Conservation (phyloP, 2,888 invertebrate species). For the Hypena proboscidalis region DNA sequence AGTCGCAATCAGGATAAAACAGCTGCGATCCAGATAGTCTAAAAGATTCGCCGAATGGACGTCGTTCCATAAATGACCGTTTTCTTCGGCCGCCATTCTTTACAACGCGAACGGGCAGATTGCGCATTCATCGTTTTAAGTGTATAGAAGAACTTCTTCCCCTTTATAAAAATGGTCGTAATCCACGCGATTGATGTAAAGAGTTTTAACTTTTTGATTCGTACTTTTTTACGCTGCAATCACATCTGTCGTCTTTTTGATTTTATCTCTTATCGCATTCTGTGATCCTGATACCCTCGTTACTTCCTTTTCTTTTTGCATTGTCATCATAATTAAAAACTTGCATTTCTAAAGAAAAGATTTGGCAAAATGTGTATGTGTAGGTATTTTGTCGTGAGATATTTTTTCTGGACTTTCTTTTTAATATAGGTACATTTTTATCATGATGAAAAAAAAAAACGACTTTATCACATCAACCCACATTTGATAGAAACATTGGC, state of each 20-base stretch:
- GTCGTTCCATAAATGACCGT: slow-evolving; percentile 41
- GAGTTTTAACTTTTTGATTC: slow-evolving; percentile 3
- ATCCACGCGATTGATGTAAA: slow-evolving; percentile 7
- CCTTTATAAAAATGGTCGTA: slow-evolving; percentile 9
- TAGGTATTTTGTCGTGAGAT: no score
- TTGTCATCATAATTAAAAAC: no score
- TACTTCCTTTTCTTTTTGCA: no score
- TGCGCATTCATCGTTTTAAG: slow-evolving; percentile 29
- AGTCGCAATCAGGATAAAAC: slow-evolving; percentile 37
- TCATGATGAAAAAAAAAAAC: no score
- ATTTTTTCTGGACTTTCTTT: no score
- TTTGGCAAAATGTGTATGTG: no score
- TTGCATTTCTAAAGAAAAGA: no score
- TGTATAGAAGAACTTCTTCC: slow-evolving; percentile 13
- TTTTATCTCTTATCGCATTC: not conserved
- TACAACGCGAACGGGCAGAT: slow-evolving; percentile 18
- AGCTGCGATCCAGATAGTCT: slow-evolving; percentile 40
- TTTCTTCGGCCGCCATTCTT: slow-evolving; percentile 30
- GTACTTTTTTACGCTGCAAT: not conserved
- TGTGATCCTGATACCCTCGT: no score
- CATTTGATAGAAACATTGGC: no score
- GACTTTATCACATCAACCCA: no score
- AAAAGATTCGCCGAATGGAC: slow-evolving; percentile 35
- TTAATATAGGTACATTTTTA: no score
- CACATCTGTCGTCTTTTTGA: not conserved